Conservation (phyloP, 2,888 invertebrate genomes). For the Syrphus vitripennis region DNA sequence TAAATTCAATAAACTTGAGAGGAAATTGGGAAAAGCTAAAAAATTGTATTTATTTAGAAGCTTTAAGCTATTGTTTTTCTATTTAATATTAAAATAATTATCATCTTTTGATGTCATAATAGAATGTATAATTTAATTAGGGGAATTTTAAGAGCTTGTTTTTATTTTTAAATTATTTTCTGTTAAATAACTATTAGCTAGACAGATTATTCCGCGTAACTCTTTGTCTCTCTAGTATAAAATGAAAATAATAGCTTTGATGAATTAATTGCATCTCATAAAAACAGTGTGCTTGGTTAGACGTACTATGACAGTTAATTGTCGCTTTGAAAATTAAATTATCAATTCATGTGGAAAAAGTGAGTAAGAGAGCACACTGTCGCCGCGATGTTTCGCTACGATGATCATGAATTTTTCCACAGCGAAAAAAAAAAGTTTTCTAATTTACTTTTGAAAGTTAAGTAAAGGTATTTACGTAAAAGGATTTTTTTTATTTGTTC, state of each 20-base stretch:
- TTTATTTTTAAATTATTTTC: no score
- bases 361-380: not conserved
- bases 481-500: no score
- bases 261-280: slow-evolving; percentile 28
- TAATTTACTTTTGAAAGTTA: no score
- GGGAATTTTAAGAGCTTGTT: not conserved
- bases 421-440: not conserved
- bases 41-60: no score
- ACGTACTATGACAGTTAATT: slow-evolving; percentile 22
- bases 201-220: not conserved
- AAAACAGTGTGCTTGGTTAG: slow-evolving; percentile 19
- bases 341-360: slow-evolving; percentile 1
- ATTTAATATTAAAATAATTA: not conserved
- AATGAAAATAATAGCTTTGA: slow-evolving; percentile 1
- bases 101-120: not conserved
- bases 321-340: slow-evolving; percentile 17
- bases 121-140: not conserved
- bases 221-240: no score
- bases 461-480: no score
- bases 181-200: not conserved
- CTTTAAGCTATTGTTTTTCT: no score
- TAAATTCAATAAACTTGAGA: no score
- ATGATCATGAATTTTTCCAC: not conserved
- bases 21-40: no score
- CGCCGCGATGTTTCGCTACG: not conserved